phyloP scores from a whole-genome alignment of 2,888 invertebrate species.

The Eupithecia insigniata region DNA sequence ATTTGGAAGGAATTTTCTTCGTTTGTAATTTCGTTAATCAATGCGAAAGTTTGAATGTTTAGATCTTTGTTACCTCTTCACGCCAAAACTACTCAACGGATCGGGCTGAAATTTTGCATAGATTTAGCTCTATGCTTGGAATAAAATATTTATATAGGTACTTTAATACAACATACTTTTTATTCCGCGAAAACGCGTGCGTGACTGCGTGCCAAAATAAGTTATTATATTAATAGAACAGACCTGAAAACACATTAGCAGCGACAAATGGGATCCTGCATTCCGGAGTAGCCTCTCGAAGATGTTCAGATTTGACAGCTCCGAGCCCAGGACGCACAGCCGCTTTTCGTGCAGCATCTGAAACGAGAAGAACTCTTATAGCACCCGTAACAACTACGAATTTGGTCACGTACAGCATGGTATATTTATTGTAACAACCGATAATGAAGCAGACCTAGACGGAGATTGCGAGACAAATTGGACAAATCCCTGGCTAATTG shows the following conservation, averaged over 20 bases:
- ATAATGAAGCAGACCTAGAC: not conserved
- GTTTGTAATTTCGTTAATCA: too few relatives aligned
- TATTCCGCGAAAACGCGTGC: too few relatives aligned
- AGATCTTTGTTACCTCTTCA: too few relatives aligned
- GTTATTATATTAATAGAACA: not conserved
- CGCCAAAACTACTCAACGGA: too few relatives aligned
- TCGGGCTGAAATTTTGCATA: too few relatives aligned
- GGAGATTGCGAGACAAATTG: not conserved
- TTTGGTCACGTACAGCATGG: not conserved
- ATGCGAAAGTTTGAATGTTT: too few relatives aligned
- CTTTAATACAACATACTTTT: too few relatives aligned
- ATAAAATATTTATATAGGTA: too few relatives aligned
- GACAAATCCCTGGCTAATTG: not conserved
- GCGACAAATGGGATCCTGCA: constrained; percentile 86
- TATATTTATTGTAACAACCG: not conserved
- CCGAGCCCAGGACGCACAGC: constrained; percentile 87
- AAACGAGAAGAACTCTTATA: constrained; percentile 53
- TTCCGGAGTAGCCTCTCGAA: constrained; percentile 89
- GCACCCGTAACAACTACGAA: not conserved
- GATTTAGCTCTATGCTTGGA: not conserved
- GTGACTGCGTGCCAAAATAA: too few relatives aligned
- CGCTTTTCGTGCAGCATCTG: constrained; percentile 89
- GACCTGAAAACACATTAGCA: constrained; percentile 90
- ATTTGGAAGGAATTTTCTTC: too few relatives aligned
- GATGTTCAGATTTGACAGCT: constrained; percentile 88